Percentiles rank a stretch among this genome's conserved stretches.
Conservation (phyloP, 2,888 invertebrate species). For the Pristionchus mayeri region DNA sequence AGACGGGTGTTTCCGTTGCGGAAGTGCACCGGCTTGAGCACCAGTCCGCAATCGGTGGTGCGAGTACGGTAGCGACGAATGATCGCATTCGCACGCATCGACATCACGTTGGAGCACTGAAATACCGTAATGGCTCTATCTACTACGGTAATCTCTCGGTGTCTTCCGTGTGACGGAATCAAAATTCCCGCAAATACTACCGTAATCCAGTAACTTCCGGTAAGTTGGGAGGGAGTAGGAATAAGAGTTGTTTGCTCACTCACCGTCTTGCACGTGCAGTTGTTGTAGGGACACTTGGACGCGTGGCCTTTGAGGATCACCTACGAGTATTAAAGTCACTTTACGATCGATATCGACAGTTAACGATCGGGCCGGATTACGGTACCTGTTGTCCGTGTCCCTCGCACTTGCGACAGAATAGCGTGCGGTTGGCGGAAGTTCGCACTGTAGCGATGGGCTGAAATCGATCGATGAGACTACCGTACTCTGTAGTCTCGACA, state of each 20-base stretch:
- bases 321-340: slow-evolving; percentile 49
- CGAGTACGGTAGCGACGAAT: slow-evolving; percentile 74
- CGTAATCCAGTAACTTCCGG: too few relatives aligned
- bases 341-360: slow-evolving; percentile 9
- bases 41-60: slow-evolving; percentile 73
- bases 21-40: slow-evolving; percentile 75
- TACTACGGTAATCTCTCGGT: not conserved
- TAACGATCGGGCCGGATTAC: not conserved
- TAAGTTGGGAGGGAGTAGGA: too few relatives aligned
- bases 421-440: slow-evolving; percentile 60
- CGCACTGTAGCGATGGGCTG: not conserved
- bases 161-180: not conserved
- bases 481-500: too few relatives aligned
- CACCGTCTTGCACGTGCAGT: slow-evolving; percentile 75
- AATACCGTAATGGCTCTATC: slow-evolving; percentile 42
- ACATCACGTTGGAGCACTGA: slow-evolving; percentile 75
- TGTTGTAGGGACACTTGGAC: slow-evolving; percentile 73
- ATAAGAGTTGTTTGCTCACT: slow-evolving; percentile 30
- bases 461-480: not conserved
- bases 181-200: too few relatives aligned
- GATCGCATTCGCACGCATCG: slow-evolving; percentile 75
- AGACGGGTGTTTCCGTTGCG: slow-evolving; percentile 75
- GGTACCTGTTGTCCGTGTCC: slow-evolving; percentile 68
- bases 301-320: slow-evolving; percentile 76
- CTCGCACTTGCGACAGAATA: slow-evolving; percentile 72